These are phyloP conservation scores for Seladonia tumulorum DNA, from an alignment of 2,888 invertebrate species.

Conservation along the genomic window DNA sequence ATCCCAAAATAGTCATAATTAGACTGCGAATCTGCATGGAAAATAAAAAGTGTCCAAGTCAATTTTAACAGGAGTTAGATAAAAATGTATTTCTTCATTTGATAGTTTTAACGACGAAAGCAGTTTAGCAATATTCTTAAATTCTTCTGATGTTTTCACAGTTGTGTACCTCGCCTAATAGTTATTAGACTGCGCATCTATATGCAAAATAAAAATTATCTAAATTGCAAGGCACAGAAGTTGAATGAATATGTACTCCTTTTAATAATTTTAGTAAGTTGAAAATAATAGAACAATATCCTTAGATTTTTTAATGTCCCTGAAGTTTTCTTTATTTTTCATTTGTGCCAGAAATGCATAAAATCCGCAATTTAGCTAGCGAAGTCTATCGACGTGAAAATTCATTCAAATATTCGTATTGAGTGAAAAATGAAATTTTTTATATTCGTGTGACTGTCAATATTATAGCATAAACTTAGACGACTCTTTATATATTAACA, in stretches of 20 bases:
- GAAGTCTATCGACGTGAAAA: not conserved
- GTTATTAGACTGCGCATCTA: not conserved
- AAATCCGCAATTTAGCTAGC: not conserved
- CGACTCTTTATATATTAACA: not conserved
- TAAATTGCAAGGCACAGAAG: no score
- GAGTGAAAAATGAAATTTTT: not conserved
- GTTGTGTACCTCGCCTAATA: not conserved
- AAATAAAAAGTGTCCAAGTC: no score
- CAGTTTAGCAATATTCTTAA: not conserved
- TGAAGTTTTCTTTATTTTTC: not conserved
- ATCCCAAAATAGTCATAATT: not conserved
- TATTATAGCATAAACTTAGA: not conserved
- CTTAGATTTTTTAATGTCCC: no score
- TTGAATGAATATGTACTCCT: not conserved
- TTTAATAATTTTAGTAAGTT: not conserved
- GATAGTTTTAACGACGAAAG: not conserved
- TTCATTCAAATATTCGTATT: not conserved
- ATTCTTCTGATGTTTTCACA: not conserved
- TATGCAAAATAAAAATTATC: no score
- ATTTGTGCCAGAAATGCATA: no score
- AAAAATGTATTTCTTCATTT: not conserved
- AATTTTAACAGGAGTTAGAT: not conserved
- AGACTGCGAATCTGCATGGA: not conserved
- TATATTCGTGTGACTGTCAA: not conserved
- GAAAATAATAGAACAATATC: no score